These are phyloP conservation scores for Aphis gossypii DNA, from an alignment of 1,140 invertebrate species.

Conservation along the genomic window DNA sequence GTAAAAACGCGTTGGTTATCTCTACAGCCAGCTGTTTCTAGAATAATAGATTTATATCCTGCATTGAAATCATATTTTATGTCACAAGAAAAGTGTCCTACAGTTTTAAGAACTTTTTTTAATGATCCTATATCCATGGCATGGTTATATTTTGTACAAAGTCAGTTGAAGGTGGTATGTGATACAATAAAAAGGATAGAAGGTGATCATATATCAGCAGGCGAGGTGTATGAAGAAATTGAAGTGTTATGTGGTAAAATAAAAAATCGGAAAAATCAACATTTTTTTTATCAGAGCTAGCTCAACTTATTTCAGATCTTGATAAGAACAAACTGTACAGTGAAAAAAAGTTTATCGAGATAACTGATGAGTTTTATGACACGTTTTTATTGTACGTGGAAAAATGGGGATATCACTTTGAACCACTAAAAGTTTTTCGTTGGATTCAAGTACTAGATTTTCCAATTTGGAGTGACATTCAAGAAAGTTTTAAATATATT, in stretches of 20 bases:
- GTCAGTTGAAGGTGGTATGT: background rate
- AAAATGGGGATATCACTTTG: conserved; percentile 6
- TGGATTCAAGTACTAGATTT: background rate
- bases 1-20: background rate
- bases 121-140: background rate
- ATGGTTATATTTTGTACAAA: background rate
- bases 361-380: conserved; percentile 37
- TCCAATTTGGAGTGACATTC: background rate
- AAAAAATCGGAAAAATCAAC: too few relatives aligned
- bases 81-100: background rate
- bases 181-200: background rate
- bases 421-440: conserved; percentile 27
- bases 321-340: background rate
- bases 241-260: background rate
- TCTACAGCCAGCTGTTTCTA: background rate
- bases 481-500: conserved; percentile 36
- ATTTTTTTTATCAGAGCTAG: too few relatives aligned
- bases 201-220: background rate
- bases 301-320: background rate
- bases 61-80: background rate
- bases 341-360: background rate
- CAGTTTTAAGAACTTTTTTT: background rate
- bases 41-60: background rate
- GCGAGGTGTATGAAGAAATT: too few relatives aligned
- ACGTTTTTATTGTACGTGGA: conserved; percentile 1